These are phyloP conservation scores for Siphamia tubifer DNA, from an alignment of 2,113 vertebrate species.

Conservation along the genomic window DNA sequence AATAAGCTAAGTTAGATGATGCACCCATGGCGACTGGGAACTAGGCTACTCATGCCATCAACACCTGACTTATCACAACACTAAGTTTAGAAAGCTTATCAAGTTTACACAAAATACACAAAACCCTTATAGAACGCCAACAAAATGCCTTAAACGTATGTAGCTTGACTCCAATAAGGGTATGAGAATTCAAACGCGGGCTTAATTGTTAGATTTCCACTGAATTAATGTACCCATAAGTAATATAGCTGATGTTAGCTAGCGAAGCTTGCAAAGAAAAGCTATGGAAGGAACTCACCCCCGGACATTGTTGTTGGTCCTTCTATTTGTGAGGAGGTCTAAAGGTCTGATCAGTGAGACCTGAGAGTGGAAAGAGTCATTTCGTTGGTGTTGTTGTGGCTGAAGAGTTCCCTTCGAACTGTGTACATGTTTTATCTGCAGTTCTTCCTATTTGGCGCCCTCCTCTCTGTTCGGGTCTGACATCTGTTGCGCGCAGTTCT, in stretches of 20 bases:
- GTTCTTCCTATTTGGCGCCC: conserved; percentile 70
- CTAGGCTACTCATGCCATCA: neutral
- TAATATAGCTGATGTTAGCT: conserved; percentile 33
- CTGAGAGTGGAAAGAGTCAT: neutral
- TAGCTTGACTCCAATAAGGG: too few species aligned
- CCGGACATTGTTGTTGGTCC: neutral
- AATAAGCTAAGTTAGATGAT: too few species aligned
- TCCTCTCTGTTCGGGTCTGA: neutral
- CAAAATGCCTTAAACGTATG: neutral
- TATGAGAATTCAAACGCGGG: too few species aligned
- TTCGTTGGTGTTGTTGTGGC: neutral
- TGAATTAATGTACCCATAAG: neutral
- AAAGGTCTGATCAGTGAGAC: neutral
- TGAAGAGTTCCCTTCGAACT: too few species aligned
- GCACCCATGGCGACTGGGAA: conserved; percentile 20
- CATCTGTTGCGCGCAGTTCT: conserved; percentile 33
- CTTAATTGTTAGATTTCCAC: too few species aligned
- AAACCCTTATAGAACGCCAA: neutral
- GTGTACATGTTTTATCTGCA: neutral
- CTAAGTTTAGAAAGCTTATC: neutral
- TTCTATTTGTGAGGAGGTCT: neutral
- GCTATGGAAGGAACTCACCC: neutral
- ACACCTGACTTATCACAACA: neutral
- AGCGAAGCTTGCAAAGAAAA: neutral
- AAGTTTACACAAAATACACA: neutral